Evolutionary conservation across 53 echinoderm and acorn worm species (phyloP).

Genomic region (Luidia sarsii): DNA sequence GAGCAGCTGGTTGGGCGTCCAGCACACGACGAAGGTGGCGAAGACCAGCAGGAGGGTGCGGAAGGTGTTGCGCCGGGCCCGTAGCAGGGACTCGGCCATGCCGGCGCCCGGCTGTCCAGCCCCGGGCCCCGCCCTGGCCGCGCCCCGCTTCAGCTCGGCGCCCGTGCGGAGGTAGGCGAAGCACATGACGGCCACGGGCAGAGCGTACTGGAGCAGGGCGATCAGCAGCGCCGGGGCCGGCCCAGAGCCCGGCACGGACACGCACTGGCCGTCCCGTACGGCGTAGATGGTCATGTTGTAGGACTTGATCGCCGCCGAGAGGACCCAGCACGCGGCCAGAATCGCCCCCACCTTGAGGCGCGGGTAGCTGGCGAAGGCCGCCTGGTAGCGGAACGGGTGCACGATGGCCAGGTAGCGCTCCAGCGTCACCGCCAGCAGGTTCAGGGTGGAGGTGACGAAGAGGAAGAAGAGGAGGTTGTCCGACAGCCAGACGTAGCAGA

Average conservation of each 20-base stretch:
- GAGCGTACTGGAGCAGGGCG: too few species aligned
- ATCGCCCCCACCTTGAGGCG: constrained; percentile 37
- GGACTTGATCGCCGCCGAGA: constrained; percentile 54
- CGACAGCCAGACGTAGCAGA: constrained; percentile 84
- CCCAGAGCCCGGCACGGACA: constrained; percentile 1
- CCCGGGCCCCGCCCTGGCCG: constrained; percentile 1
- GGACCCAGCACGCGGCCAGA: constrained; percentile 63
- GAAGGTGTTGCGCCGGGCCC: constrained; percentile 57
- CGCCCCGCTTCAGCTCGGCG: constrained; percentile 46
- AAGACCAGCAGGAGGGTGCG: constrained; percentile 59
- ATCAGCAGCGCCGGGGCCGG: background rate
- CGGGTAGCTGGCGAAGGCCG: constrained; percentile 56
- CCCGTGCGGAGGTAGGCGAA: constrained; percentile 65
- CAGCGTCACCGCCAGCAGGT: constrained; percentile 74
- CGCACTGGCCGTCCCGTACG: constrained; percentile 27
- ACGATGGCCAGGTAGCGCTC: constrained; percentile 84
- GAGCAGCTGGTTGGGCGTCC: constrained; percentile 38
- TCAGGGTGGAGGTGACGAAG: constrained; percentile 80
- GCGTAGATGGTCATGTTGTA: constrained; percentile 33
- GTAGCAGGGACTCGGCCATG: constrained; percentile 32
- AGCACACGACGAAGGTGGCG: constrained; percentile 37
- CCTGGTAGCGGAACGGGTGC: constrained; percentile 74
- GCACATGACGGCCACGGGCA: too few species aligned
- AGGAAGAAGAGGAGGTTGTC: constrained; percentile 68
- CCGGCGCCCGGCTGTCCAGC: background rate